Base-by-base conservation (phyloP, 2,888 invertebrate genomes). In the Thyatira batis region DNA sequence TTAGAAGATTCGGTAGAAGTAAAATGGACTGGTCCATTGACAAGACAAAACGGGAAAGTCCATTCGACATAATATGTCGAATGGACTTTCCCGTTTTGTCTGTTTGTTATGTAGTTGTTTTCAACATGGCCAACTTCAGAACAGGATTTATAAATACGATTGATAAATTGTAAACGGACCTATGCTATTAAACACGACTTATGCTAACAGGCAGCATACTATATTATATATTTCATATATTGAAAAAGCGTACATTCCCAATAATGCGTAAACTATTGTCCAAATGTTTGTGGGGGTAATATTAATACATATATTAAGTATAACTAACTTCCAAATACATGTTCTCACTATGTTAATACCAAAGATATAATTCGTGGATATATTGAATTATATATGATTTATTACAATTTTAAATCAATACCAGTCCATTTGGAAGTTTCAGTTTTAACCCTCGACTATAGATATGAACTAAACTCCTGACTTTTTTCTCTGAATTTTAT, bases 221-320 rank as follows among this genome's bases (percentile, higher is more conserved):
- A 68, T 67, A 55, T 62, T 65, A 71, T 67, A 69, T 60, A 54
- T 61, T 61, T 70, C 65, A 69, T 67, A 64, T 67, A 54, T 58
- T 58, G 66, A 65, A 68, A 39, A 78, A 75, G 75, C 76, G 67
- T 69, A 76, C 69, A 67, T 53, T 64, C 59, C 53, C 51, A 64
- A 65, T 60, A 64, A 67, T 69, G 67, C 69, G 67, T 64, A 57
- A 67, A 66, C 76, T 80, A 78, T 80, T 80, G 80, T 82, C 78
- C 45, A 69, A 61, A 65, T 69, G 63, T 60, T 61, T 63, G 59
- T 61, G 58, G 65, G 57, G 39, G 3, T 17, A 39, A 8, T 60
- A 69, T 57, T 61, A 57, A 54, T 59, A 60, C 28, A 49, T 45
- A 48, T 52, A 50, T 17, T 20, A 30, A 39, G 39, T 27, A 44